A percentile compares a stretch with the other conserved stretches of the same genome.
phyloP scores from a whole-genome alignment of 2,888 invertebrate species.

The Homarus gammarus region DNA sequence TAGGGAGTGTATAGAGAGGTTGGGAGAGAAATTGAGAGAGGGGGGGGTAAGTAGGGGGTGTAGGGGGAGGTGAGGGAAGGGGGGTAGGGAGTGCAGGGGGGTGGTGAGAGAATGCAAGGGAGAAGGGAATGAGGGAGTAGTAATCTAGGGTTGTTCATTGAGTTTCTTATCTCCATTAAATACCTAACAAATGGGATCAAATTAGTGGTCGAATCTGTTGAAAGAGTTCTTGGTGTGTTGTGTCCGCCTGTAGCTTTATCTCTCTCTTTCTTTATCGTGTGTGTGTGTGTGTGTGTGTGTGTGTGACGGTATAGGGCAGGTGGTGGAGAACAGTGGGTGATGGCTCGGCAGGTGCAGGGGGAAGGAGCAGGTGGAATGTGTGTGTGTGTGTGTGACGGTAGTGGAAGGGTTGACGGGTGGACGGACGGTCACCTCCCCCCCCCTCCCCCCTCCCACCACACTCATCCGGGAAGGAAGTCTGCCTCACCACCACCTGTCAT shows the following conservation, averaged over 20 bases:
- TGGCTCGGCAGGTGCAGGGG: too few relatives aligned
- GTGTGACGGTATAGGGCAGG: not conserved
- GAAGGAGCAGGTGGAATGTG: too few relatives aligned
- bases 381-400: not conserved
- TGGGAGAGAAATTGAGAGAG: not conserved
- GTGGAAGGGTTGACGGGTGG: not conserved
- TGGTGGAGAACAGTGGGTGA: not conserved
- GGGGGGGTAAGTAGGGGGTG: not conserved
- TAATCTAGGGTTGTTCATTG: not conserved
- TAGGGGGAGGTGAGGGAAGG: not conserved
- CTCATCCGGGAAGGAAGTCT: not conserved
- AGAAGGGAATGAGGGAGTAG: not conserved
- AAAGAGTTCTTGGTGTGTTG: too few relatives aligned
- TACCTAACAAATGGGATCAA: too few relatives aligned
- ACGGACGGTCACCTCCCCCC: not conserved
- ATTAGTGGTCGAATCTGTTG: too few relatives aligned
- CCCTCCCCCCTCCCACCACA: not conserved
- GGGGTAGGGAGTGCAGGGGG: not conserved
- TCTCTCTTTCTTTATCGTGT: conserved; percentile 1
- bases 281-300: not conserved
- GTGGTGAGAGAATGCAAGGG: not conserved
- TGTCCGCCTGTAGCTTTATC: too few relatives aligned
- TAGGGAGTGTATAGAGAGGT: not conserved
- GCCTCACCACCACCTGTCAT: not conserved
- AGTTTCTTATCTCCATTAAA: not conserved